Evolutionary conservation across 2,888 invertebrate genomes (phyloP).

Genomic region (Drosophila stalkeri): DNA sequence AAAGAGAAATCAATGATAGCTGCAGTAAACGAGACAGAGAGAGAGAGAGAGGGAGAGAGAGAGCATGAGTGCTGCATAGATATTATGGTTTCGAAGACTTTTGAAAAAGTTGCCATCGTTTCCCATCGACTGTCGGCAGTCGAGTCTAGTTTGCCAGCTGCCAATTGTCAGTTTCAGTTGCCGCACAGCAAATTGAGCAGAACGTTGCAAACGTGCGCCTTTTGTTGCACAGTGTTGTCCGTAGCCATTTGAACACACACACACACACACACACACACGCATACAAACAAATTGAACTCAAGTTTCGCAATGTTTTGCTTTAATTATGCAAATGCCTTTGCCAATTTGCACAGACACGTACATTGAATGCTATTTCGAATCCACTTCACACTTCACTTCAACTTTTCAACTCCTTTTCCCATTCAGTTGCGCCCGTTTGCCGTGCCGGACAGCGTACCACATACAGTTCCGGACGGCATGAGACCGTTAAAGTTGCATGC

Average conservation of each 20-base stretch:
- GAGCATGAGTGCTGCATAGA: constrained; percentile 3
- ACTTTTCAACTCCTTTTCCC: constrained; percentile 3
- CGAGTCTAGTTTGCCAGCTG: constrained; percentile 8
- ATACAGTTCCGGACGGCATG: constrained; percentile 90
- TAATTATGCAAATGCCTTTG: constrained; percentile 75
- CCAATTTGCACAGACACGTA: constrained; percentile 55
- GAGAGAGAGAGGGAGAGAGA: not conserved
- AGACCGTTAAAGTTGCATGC: constrained; percentile 89
- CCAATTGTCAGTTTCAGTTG: constrained; percentile 12
- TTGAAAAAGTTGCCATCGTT: constrained; percentile 27
- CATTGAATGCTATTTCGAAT: constrained; percentile 5
- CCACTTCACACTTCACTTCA: not conserved
- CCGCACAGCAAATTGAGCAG: constrained; percentile 50
- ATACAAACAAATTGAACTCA: constrained; percentile 62
- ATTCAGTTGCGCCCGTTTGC: constrained; percentile 90
- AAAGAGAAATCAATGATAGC: not conserved
- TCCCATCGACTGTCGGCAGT: not conserved
- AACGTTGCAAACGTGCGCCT: constrained; percentile 33
- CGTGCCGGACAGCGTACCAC: constrained; percentile 89
- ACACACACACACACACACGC: no score
- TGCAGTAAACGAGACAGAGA: not conserved
- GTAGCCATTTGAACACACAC: constrained; percentile 49
- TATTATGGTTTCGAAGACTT: constrained; percentile 11
- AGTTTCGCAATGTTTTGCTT: constrained; percentile 71
- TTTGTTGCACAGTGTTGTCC: constrained; percentile 24